Evolutionary conservation across 2,888 invertebrate genomes (phyloP).

Genomic region (Nephrotoma guestfalica): DNA sequence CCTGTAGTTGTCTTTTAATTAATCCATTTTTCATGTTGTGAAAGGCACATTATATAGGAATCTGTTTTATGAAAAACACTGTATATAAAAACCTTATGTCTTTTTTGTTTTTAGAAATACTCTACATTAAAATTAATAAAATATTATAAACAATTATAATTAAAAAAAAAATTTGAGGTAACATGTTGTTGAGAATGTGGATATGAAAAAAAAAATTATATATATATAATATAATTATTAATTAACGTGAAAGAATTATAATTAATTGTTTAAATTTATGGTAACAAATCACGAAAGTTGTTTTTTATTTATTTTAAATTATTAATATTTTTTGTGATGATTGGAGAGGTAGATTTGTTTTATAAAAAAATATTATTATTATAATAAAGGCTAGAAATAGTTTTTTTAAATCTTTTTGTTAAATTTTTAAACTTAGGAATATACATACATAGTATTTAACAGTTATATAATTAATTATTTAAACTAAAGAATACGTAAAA

Average conservation of each 20-base stretch:
- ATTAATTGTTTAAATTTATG: slow-evolving; percentile 1
- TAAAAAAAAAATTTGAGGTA: slow-evolving; percentile 11
- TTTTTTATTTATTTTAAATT: not conserved
- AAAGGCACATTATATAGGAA: slow-evolving; percentile 7
- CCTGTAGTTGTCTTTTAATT: slow-evolving; percentile 1
- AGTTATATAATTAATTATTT: not conserved
- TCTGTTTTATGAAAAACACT: not conserved
- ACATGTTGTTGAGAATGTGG: slow-evolving; percentile 11
- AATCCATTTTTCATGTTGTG: not conserved
- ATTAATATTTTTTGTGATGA: not conserved
- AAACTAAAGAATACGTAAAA: not conserved
- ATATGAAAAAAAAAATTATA: slow-evolving; percentile 3
- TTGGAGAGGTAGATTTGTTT: not conserved
- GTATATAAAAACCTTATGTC: not conserved
- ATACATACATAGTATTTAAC: not conserved
- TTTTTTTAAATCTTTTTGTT: not conserved
- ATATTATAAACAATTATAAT: not conserved
- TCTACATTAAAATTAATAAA: not conserved
- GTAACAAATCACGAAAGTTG: slow-evolving; percentile 2
- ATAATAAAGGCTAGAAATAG: not conserved
- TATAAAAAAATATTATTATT: not conserved
- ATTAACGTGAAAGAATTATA: not conserved
- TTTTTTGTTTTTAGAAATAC: not conserved
- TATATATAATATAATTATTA: not conserved
- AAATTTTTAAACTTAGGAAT: not conserved